Percentiles rank a stretch among this genome's conserved stretches.
phyloP scores from a whole-genome alignment of 2,113 vertebrate genomes.

The Cephalopterus ornatus region DNA sequence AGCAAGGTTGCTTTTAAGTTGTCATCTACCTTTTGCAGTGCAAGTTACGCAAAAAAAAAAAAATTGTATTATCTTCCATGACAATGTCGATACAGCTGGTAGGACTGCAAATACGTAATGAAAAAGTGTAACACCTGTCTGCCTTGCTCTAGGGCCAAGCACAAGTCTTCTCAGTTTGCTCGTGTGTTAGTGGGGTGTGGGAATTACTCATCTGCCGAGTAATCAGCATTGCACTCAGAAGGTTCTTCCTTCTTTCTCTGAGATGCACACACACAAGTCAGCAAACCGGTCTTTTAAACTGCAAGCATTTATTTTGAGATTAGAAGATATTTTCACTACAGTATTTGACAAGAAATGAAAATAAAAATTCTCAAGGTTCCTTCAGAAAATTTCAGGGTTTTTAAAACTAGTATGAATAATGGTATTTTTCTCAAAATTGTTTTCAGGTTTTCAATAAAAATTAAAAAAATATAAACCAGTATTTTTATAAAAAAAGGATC shows the following conservation, averaged over 20 bases:
- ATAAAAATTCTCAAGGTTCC: neutral
- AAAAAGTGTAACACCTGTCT: conserved; percentile 23
- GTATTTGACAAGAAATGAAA: neutral
- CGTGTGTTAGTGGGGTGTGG: neutral
- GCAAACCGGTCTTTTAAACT: neutral
- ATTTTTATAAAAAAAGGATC: neutral
- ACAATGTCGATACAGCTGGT: neutral
- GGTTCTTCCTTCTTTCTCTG: neutral
- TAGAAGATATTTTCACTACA: neutral
- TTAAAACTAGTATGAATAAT: neutral
- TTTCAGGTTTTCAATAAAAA: neutral
- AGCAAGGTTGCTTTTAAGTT: neutral
- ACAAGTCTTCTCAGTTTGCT: conserved; percentile 21
- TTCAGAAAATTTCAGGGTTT: neutral
- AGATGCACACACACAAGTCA: neutral
- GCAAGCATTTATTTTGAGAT: neutral
- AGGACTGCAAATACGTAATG: neutral
- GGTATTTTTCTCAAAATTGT: neutral
- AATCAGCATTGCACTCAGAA: neutral
- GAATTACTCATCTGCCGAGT: neutral
- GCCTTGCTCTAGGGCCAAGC: neutral
- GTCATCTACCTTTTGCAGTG: neutral
- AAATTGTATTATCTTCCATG: neutral
- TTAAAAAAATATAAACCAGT: neutral
- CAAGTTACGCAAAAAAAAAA: neutral